These are phyloP conservation scores for Calephelis perditalis DNA, from an alignment of 2,888 invertebrate genomes.

Conservation along the genomic window DNA sequence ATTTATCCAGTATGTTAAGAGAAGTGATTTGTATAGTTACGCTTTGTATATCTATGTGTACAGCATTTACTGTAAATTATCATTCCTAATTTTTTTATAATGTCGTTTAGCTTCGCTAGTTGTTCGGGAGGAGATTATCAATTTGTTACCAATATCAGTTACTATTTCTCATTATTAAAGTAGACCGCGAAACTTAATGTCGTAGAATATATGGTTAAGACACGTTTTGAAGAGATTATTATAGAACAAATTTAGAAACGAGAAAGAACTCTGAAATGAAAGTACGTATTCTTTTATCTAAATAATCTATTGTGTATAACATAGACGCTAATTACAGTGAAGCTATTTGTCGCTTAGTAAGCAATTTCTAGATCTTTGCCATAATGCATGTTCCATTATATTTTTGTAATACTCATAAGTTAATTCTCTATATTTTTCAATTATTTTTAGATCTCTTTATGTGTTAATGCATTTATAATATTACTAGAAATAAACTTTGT, in stretches of 20 bases:
- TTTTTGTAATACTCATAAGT: conserved; percentile 71
- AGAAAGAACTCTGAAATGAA: conserved; percentile 29
- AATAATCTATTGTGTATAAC: conserved; percentile 43
- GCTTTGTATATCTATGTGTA: conserved; percentile 62
- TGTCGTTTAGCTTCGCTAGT: conserved; percentile 31
- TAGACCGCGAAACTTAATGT: conserved; percentile 7
- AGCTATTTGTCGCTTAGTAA: conserved; percentile 74
- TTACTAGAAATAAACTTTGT: conserved; percentile 52
- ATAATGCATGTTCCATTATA: conserved; percentile 79
- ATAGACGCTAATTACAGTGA: conserved; percentile 64
- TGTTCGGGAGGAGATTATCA: conserved; percentile 41
- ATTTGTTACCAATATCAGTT: conserved; percentile 72
- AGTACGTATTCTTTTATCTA: conserved; percentile 36
- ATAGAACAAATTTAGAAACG: conserved; percentile 23
- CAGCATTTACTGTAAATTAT: conserved; percentile 66
- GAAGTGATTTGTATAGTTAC: conserved; percentile 70
- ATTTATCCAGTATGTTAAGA: conserved; percentile 68
- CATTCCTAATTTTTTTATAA: conserved; percentile 54
- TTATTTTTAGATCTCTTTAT: conserved; percentile 77
- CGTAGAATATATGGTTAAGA: conserved; percentile 16
- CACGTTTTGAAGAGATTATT: conserved; percentile 25
- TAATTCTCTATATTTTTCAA: conserved; percentile 67
- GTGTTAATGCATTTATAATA: conserved; percentile 74
- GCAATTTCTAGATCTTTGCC: conserved; percentile 76
- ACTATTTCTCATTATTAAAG: conserved; percentile 42